Evolutionary conservation across 2,888 invertebrate genomes (phyloP), one percentile per base, ranked within the genome.

Genomic region (Drosophila eohydei): DNA sequence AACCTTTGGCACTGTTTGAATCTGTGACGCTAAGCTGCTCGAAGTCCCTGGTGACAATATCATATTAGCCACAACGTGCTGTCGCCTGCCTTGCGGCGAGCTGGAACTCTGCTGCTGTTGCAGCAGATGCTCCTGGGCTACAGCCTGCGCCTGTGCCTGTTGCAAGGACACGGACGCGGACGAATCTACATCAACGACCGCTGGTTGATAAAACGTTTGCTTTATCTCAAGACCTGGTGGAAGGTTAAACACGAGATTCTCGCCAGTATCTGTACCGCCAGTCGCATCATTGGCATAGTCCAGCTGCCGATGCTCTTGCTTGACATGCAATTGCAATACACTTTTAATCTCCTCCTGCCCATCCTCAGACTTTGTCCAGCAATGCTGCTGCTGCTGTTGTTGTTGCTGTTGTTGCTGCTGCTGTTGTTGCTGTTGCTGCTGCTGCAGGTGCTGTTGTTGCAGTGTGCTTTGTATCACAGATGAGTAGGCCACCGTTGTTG

Each of bases 401-500:
- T 80, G 81, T n/a, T 80, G 80, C 4, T 85, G 87, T 28, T 83
- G 81, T 40, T 73, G 81, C 41, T 87, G 81, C 7, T 82, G 80
- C 11, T 82, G 71, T 8, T 77, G 80, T 11, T 82, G 71, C 11
- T 76, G 77, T 11, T 82, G 77, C 41, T 78, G 80, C 28, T 84
- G 89, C 32, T 85, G 85, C 46, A 69, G 67, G 38, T 81, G 82
- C 40, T 88, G 91, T 40, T 91, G 91, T 50, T 91, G 92, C 68
- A 91, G 77, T 59, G 91, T 91, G 69, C 92, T 92, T 88, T 81
- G 96, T 88, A 97, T 97, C 71, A 97, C 97, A 78, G 97, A 97
- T 57, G 97, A 96, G 92, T 97, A 97, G 64, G 95, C 96, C 71
- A 96, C 96, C 91, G 95, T 90, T 65, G 89, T 81, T 51, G 86